Conservation (phyloP, 2,113 vertebrate genomes). For the Vidua chalybeata region DNA sequence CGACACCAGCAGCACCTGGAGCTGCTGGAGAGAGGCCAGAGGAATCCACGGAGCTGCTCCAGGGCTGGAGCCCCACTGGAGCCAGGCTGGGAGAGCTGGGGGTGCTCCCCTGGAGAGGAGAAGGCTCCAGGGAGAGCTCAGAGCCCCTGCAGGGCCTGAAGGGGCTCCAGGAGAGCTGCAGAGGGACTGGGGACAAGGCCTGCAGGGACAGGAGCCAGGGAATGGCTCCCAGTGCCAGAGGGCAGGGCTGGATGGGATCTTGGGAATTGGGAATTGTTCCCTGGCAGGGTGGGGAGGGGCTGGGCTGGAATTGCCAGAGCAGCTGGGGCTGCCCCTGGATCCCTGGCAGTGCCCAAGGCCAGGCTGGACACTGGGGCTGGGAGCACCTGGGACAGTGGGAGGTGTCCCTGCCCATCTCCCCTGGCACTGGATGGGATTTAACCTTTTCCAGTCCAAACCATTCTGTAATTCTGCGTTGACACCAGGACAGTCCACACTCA, state of each 20-base stretch:
- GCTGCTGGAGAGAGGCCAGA: background rate
- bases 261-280: background rate
- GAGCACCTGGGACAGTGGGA: background rate
- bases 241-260: background rate
- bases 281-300: background rate
- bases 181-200: background rate
- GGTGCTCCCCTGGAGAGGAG: background rate
- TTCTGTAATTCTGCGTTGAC: background rate
- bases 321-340: background rate
- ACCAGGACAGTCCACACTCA: background rate
- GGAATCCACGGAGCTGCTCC: fast-evolving
- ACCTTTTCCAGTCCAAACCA: background rate
- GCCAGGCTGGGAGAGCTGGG: background rate
- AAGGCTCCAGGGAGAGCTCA: background rate
- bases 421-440: background rate
- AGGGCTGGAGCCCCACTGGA: background rate
- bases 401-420: background rate
- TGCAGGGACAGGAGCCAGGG: background rate
- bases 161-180: background rate
- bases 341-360: background rate
- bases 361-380: background rate
- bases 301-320: background rate
- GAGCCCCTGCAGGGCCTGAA: background rate
- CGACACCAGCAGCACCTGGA: background rate
- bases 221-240: background rate